Conservation (phyloP, 35 echinoderm and acorn worm species). For the Holothuria glaberrima region DNA sequence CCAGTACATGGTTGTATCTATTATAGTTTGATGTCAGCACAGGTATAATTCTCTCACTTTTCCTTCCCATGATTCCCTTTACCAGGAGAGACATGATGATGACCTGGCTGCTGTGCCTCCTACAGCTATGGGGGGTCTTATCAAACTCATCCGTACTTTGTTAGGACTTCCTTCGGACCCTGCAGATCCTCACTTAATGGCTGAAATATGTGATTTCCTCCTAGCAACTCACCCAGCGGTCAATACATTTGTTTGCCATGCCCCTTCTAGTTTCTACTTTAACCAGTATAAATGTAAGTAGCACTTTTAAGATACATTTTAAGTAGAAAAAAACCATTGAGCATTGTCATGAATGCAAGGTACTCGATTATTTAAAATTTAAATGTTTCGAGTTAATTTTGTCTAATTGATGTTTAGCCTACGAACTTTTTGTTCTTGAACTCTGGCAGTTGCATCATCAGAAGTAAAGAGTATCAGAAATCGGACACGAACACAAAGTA, state of each 20-base stretch:
- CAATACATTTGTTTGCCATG: slow-evolving; percentile 96
- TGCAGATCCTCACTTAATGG: slow-evolving; percentile 80
- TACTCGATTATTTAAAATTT: no score
- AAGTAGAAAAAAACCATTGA: no score
- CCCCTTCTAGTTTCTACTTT: slow-evolving; percentile 96
- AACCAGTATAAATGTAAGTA: slow-evolving; percentile 76
- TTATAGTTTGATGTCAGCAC: no score
- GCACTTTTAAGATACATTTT: neutral
- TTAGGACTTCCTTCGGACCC: slow-evolving; percentile 88
- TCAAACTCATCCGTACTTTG: slow-evolving; percentile 80
- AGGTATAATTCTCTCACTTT: no score
- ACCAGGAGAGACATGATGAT: slow-evolving; percentile 87
- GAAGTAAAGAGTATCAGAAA: neutral
- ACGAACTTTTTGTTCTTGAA: no score
- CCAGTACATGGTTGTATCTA: no score
- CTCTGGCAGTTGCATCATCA: slow-evolving; percentile 1
- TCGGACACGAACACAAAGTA: slow-evolving; percentile 14
- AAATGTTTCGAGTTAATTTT: no score
- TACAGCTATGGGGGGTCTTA: slow-evolving; percentile 45
- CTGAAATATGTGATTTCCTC: slow-evolving; percentile 92
- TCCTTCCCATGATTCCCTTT: no score
- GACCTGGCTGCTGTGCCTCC: slow-evolving; percentile 68
- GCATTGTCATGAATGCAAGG: no score
- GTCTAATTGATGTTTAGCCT: no score
- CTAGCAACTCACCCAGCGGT: slow-evolving; percentile 90